Conservation (phyloP, 2,888 invertebrate genomes). For the Palloptera scutellata region DNA sequence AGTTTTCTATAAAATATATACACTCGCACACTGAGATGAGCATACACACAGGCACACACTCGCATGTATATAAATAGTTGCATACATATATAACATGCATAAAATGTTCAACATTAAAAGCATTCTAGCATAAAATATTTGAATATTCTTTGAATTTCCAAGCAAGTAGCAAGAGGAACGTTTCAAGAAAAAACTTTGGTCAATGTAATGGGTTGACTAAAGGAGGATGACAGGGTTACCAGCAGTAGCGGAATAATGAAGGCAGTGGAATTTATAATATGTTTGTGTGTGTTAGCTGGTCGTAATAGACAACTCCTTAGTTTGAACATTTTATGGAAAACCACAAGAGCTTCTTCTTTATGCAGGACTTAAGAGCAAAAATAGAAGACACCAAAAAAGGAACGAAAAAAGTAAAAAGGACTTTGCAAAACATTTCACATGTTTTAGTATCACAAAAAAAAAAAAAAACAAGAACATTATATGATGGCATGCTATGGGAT, state of each 20-base stretch:
- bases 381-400: background rate
- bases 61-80: conserved; percentile 1
- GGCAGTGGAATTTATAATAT: background rate
- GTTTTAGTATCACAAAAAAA: conserved; percentile 4
- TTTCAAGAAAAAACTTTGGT: background rate
- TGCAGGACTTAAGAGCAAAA: conserved; percentile 30
- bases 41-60: background rate
- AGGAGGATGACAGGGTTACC: no score
- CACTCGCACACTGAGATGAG: background rate
- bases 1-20: background rate
- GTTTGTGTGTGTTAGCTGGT: background rate
- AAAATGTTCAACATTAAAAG: conserved; percentile 44
- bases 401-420: background rate
- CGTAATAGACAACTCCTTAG: conserved; percentile 32
- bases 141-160: conserved; percentile 35
- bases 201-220: background rate
- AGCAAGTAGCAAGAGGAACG: conserved; percentile 1
- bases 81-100: background rate
- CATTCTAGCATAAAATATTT: conserved; percentile 50
- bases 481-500: no score
- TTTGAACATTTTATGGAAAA: conserved; percentile 35
- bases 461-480: no score
- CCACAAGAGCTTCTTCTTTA: conserved; percentile 38
- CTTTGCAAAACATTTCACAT: conserved; percentile 10
- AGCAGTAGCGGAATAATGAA: background rate